Evolutionary conservation across 53 echinoderm and acorn worm species (phyloP), one percentile per base, ranked within the genome.

Genomic region (Pentamera pediparva): DNA sequence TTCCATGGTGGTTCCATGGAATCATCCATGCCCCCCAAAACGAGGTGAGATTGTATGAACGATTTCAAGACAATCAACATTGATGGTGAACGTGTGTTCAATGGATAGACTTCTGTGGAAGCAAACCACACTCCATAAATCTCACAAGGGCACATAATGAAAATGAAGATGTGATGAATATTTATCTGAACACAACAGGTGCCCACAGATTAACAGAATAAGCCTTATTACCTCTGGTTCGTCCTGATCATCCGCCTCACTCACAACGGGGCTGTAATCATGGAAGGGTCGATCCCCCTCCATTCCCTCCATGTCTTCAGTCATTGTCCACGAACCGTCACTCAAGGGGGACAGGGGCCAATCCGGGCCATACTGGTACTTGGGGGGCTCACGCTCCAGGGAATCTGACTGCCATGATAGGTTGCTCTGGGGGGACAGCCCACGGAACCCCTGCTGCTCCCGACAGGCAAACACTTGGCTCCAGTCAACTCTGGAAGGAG

Each of bases 381-480:
- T 45, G 40, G 67, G 45, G 30, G 45, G 40, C 22, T 67, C 67
- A 7, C 67, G 40, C 67, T 67, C 67, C 67, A 28, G 11, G 19
- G 73, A 51, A 52, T 53, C 21, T 15, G 73, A 72, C 18, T 38
- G 2, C 21, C 52, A 72, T 2, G 73, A 72, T 2, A 72, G 35
- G 35, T 72, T 38, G 38, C 73, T 72, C 53, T 54, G 35, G 1
- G 73, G 73, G 4, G 73, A 72, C 32, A 72, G 35, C 5, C 73
- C 73, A 0, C 53, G 51, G 28, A 52, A 53, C 29, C 73, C 73
- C 31, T 54, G 55, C 29, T 72, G 73, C 6, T 54, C 55, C 34
- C 73, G 33, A 17, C 32, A 35, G 36, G 52, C 54, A 72, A 72
- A 72, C 18, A 72, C 55, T n/a, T 26, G 35, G 52, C 53, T 53